Conservation (phyloP, 2,797 vertebrate genomes). For the Taenioides sp. region DNA sequence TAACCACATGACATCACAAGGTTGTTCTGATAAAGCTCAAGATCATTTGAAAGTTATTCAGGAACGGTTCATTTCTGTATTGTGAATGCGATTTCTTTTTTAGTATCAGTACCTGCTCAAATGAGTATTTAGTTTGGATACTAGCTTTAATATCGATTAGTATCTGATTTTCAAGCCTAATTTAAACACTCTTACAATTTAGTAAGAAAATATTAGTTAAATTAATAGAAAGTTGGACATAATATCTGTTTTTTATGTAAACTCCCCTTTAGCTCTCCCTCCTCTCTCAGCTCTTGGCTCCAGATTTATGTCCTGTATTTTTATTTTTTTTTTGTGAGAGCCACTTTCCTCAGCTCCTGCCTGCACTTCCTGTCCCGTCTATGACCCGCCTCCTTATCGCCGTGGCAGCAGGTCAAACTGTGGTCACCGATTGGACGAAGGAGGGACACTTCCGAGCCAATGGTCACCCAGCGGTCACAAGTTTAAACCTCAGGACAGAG, state of each 20-base stretch:
- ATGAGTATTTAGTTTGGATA: no score
- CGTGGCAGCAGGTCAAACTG: constrained; percentile 58
- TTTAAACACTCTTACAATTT: no score
- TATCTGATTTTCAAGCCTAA: no score
- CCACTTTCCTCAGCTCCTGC: constrained; percentile 42
- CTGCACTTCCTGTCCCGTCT: constrained; percentile 78
- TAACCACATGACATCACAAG: no score
- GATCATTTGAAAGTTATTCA: no score
- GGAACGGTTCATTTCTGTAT: no score
- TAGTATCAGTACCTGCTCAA: no score
- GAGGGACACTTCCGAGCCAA: constrained; percentile 40
- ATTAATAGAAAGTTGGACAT: not conserved
- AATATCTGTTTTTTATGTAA: not conserved
- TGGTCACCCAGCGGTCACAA: constrained; percentile 63
- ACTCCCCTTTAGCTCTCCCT: not conserved
- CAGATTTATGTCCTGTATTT: constrained; percentile 54
- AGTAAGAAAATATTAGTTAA: no score
- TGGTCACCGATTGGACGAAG: constrained; percentile 62
- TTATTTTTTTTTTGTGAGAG: constrained; percentile 24
- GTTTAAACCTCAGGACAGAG: not conserved
- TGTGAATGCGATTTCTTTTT: no score
- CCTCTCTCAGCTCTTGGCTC: not conserved
- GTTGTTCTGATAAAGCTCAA: no score
- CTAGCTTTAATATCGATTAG: no score
- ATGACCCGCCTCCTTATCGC: constrained; percentile 60